Base-by-base conservation (phyloP, 2,888 invertebrate genomes). In the Willowsia nigromaculata region DNA sequence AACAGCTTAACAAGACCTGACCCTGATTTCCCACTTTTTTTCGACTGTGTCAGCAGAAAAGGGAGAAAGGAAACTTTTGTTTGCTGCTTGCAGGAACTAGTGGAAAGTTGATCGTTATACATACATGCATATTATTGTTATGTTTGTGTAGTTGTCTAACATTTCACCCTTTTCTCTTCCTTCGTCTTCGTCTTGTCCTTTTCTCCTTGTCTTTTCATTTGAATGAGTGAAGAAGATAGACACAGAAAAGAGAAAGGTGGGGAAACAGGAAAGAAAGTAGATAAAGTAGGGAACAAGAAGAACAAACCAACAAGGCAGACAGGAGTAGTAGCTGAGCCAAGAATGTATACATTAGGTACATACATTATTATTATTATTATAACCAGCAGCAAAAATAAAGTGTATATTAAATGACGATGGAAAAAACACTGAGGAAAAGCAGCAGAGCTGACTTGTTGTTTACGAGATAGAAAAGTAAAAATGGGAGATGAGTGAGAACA, bases 31-130 rank as follows among this genome's bases (percentile, higher is more conserved):
- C 30, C 18, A n/a, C 78, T 37, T 80, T 40, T 43, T 43, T 71
- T 71, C 18, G 47, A 27, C 40, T 80, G 68, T 89, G 88, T 89
- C 88, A 89, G 88, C 88, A 68, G 11, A 83, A 88, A 88, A 80
- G 76, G 40, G 27, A 56, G 59, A 6, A 13, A 18, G 33, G 40
- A 59, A n/a, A n/a, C n/a, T n/a, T n/a, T n/a, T n/a, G 59, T 80
- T 80, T 59, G 33, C 37, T 62, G 6, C 18, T 18, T 78, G 25
- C 3, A n/a, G n/a, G n/a, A n/a, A n/a, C 7, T 76, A 74, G 74
- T 76, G 53, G n/a, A 74, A 47, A 43, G 25, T 74, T 25, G 27
- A 27, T 74, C 53, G 53, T 53, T 62, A 13, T 59, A 4, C n/a
- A 11, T 18, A 30, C 53, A 56, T 37, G 18, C 47, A 47, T 15